phyloP scores from a whole-genome alignment of 2,888 invertebrate genomes.

The Drosophila mettleri region DNA sequence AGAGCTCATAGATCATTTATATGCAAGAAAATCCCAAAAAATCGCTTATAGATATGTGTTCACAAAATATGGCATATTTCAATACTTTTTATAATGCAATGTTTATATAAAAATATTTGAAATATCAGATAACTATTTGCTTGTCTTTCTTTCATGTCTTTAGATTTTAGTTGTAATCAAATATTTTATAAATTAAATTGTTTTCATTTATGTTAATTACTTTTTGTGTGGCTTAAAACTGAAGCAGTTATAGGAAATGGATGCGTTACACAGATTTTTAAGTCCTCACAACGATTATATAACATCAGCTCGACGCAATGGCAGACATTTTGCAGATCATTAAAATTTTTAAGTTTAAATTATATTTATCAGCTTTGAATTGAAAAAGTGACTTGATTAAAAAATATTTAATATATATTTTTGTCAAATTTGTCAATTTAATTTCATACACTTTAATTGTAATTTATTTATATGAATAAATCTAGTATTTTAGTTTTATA shows the following conservation, averaged over 20 bases:
- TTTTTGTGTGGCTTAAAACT: slow-evolving; percentile 18
- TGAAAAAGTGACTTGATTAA: background rate
- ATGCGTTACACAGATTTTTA: slow-evolving; percentile 17
- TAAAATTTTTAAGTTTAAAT: background rate
- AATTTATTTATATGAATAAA: background rate
- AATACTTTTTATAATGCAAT: too few species aligned
- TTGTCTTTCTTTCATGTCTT: background rate
- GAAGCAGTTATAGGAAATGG: slow-evolving; percentile 5
- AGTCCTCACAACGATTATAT: slow-evolving; percentile 59
- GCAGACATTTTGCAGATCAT: slow-evolving; percentile 35
- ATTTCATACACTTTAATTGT: slow-evolving; percentile 27
- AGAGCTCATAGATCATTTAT: too few species aligned
- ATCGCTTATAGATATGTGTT: too few species aligned
- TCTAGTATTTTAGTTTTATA: slow-evolving; percentile 5
- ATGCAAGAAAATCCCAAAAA: too few species aligned
- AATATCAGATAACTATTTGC: background rate
- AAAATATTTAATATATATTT: background rate
- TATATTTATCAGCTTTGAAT: background rate
- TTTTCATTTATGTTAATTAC: slow-evolving; percentile 7
- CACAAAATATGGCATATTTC: too few species aligned
- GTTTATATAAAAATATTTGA: background rate
- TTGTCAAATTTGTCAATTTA: background rate
- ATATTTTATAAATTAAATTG: background rate
- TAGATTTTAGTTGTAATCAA: background rate
- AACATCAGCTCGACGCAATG: slow-evolving; percentile 62